These are phyloP conservation scores for Anaspis maculata DNA, from an alignment of 2,888 invertebrate genomes.

Conservation along the genomic window DNA sequence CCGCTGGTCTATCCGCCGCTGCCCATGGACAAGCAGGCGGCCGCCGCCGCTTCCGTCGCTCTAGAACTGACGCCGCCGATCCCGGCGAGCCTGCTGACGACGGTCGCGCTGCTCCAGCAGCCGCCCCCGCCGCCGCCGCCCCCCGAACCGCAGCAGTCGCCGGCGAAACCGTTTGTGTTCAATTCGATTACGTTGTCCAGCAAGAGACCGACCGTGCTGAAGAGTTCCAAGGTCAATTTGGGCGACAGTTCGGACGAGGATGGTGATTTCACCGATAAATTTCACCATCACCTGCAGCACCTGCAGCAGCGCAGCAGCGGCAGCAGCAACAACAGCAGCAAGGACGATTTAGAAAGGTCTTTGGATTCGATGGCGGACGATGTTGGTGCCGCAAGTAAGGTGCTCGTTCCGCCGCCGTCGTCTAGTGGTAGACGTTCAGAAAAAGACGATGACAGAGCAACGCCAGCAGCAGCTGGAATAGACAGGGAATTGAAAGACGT, in stretches of 20 bases:
- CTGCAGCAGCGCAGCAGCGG: background rate
- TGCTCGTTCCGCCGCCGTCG: too few species aligned
- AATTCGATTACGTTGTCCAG: constrained; percentile 24
- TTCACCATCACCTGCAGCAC: constrained; percentile 5
- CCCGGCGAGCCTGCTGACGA: background rate
- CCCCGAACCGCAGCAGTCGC: constrained; percentile 1
- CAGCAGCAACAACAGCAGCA: too few species aligned
- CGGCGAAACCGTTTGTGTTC: constrained; percentile 23
- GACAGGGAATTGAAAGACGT: background rate
- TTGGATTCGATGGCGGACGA: too few species aligned
- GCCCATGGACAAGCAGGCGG: too few species aligned
- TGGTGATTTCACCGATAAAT: constrained; percentile 11
- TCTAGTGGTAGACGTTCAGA: too few species aligned
- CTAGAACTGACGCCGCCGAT: constrained; percentile 2
- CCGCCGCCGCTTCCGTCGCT: too few species aligned
- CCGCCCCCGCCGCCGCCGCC: background rate
- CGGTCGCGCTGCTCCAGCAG: background rate
- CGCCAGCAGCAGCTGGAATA: background rate
- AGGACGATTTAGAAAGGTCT: too few species aligned
- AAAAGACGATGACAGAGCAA: background rate
- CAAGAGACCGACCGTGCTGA: constrained; percentile 25
- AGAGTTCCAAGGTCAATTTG: constrained; percentile 26
- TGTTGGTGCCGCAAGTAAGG: too few species aligned
- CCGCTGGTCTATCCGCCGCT: constrained; percentile 3
- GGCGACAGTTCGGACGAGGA: constrained; percentile 25